These are phyloP conservation scores for Drosophila cognata DNA, from an alignment of 2,888 invertebrate genomes.

Conservation along the genomic window DNA sequence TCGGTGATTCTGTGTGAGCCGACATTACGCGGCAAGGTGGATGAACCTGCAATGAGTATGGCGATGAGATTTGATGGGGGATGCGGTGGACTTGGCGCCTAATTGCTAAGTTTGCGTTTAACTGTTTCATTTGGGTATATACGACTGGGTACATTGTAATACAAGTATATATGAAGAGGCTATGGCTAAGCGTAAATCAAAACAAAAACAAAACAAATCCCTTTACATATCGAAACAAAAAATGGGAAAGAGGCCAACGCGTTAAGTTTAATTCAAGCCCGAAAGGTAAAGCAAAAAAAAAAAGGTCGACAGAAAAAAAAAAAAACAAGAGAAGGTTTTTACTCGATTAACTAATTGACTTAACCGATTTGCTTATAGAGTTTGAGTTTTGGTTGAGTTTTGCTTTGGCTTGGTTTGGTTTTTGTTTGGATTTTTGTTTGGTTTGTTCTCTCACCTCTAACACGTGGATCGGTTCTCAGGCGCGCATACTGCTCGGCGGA, in stretches of 20 bases:
- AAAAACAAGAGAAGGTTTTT: background rate
- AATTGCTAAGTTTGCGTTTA: conserved; percentile 40
- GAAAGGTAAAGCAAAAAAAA: conserved; percentile 20
- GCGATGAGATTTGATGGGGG: conserved; percentile 80
- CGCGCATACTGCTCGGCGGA: conserved; percentile 96
- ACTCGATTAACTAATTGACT: conserved; percentile 25
- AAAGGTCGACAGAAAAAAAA: conserved; percentile 1
- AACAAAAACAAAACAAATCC: background rate
- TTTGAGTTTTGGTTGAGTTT: conserved; percentile 17
- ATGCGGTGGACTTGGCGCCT: conserved; percentile 63
- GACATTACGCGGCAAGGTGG: conserved; percentile 90
- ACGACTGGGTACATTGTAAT: conserved; percentile 31
- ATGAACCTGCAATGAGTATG: conserved; percentile 88
- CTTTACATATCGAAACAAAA: background rate
- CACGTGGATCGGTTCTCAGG: conserved; percentile 87
- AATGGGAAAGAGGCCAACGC: conserved; percentile 17
- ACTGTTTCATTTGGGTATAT: conserved; percentile 42
- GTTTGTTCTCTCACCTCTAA: conserved; percentile 81
- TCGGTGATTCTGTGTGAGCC: conserved; percentile 82
- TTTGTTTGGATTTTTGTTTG: conserved; percentile 31
- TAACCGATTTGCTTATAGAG: conserved; percentile 39
- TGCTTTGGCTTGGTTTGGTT: conserved; percentile 21
- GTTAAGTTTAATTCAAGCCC: conserved; percentile 15
- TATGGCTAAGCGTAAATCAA: conserved; percentile 40
- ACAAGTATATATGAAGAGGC: conserved; percentile 26